Evolutionary conservation across 2,797 vertebrate species (phyloP).

Genomic region (Protosalanx chinensis): DNA sequence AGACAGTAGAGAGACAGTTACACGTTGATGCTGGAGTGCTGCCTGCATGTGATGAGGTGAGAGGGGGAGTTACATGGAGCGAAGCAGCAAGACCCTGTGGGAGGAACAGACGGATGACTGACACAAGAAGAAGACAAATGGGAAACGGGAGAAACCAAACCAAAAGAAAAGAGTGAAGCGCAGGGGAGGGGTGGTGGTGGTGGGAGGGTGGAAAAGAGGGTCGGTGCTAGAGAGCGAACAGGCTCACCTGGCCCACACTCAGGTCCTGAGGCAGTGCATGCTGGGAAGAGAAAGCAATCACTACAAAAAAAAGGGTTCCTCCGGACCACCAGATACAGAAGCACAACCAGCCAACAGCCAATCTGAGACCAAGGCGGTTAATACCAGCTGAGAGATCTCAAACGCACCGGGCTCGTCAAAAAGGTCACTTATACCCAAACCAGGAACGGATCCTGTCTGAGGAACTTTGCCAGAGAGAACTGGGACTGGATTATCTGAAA

Average conservation of each 20-base stretch:
- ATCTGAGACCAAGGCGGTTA: conserved; percentile 21
- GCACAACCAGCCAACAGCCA: conserved; percentile 33
- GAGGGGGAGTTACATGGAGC: conserved; percentile 23
- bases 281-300: conserved; percentile 81
- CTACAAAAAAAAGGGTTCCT: conserved; percentile 65
- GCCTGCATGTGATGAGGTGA: conserved; percentile 34
- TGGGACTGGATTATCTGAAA: background rate
- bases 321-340: conserved; percentile 36
- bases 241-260: conserved; percentile 85
- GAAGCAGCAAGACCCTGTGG: conserved; percentile 48
- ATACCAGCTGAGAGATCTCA: background rate
- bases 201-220: conserved; percentile 26
- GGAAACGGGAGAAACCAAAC: background rate
- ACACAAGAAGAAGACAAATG: conserved; percentile 25
- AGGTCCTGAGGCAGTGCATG: conserved; percentile 76
- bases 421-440: background rate
- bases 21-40: conserved; percentile 18
- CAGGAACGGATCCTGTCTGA: background rate
- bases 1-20: conserved; percentile 14
- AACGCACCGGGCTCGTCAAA: background rate
- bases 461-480: background rate
- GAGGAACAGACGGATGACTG: conserved; percentile 23
- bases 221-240: conserved; percentile 43
- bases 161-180: conserved; percentile 29
- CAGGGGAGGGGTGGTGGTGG: conserved; percentile 20